Conservation (phyloP, 2,888 invertebrate genomes). For the Trissoscelio sp. region DNA sequence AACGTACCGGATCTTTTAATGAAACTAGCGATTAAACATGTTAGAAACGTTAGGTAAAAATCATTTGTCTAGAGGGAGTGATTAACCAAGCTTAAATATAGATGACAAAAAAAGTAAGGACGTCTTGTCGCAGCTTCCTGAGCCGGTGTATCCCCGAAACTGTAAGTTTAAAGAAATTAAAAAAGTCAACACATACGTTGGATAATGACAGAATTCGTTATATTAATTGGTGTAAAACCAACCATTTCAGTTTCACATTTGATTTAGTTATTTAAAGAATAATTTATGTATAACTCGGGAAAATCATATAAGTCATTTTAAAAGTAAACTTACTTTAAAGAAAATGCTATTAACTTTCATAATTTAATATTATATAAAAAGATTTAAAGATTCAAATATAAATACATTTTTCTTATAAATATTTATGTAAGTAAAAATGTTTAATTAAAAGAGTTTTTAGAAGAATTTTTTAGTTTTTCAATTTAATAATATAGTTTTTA, state of each 20-base stretch:
- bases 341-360: no score
- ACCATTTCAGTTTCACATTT: background rate
- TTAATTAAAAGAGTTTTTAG: no score
- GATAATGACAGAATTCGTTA: conserved; percentile 19
- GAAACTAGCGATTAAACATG: conserved; percentile 33
- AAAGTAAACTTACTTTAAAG: no score
- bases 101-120: conserved; percentile 78
- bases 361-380: no score
- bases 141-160: conserved; percentile 81
- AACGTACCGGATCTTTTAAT: conserved; percentile 59
- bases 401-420: no score
- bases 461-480: no score
- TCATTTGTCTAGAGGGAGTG: conserved; percentile 52
- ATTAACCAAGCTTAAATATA: conserved; percentile 68
- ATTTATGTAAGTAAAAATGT: no score
- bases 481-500: no score
- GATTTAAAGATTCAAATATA: no score
- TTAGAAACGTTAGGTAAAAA: conserved; percentile 51
- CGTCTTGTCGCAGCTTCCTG: conserved; percentile 80
- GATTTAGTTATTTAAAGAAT: background rate
- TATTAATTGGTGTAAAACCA: background rate
- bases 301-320: no score
- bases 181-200: conserved; percentile 78
- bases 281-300: no score
- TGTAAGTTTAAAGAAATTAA: conserved; percentile 84